Base-by-base conservation (phyloP, 1,140 invertebrate genomes). In the Hypsibius dujardini region DNA sequence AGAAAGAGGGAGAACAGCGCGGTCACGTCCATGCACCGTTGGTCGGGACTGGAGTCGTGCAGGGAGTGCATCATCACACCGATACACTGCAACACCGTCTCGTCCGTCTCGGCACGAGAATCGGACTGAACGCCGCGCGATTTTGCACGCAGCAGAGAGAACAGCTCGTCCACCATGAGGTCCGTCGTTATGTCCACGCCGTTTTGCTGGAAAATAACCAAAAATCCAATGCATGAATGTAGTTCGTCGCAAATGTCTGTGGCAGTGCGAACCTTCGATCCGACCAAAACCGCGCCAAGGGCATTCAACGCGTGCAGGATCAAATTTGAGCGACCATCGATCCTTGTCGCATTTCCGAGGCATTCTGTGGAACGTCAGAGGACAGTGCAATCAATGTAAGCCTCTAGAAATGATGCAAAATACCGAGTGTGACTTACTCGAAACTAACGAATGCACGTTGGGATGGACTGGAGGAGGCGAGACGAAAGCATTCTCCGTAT, bases 61-160 rank as follows among this genome's bases (percentile, higher is more conserved):
- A 79, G 75, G 28, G 76, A 73, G 72, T 79, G 77, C 2, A 79
- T 75, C 75, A 79, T 77, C n/a, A 73, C 72, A 1, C 77, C 73
- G 14, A 79, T 74, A 73, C 77, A 78, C 59, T 76, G 76, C 45
- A 78, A 72, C 1, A 76, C 75, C 2, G 77, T 62, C 42, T 75
- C 73, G 50, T 12, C 50, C n/a, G 50, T 56, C n/a, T 7, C 50
- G 7, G 7, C 50, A 56, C n/a, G 7, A 56, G n/a, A 56, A 56
- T 56, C 50, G 28, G 28, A 28, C 28, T 28, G 28, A 28, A 28
- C 28, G 28, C 28, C 28, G 28, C 28, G 28, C 0, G 28, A 28
- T 45, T 56, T 56, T n/a, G 7, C 7, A 12, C 12, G 12, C 12
- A 67, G 12, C 3, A 67, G 42, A 0, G 12, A 3, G 62, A 67